Percentiles rank a stretch among this genome's conserved stretches.
These are phyloP conservation scores for Halichoerus grypus DNA, from an alignment of 2,113 vertebrate species.

Conservation along the genomic window DNA sequence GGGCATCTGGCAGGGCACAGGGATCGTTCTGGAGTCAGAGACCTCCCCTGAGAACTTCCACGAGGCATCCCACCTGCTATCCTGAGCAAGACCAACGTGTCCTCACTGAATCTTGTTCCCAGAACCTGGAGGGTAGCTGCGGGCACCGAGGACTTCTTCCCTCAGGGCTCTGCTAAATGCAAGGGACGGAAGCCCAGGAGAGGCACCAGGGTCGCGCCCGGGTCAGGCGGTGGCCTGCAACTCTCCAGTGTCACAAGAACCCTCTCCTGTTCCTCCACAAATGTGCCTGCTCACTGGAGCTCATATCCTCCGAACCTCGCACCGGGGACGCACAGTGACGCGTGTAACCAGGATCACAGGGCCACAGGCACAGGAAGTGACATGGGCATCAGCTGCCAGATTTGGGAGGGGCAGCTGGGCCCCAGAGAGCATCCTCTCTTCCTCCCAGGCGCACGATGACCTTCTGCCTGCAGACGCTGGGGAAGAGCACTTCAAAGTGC, in stretches of 20 bases:
- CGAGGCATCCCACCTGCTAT: not conserved
- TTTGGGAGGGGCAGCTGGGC: not conserved
- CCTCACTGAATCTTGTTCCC: not conserved
- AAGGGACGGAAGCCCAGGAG: not conserved
- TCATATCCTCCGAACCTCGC: not conserved
- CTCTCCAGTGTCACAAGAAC: not conserved
- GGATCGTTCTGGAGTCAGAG: not conserved
- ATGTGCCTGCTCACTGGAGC: not conserved
- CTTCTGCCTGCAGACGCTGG: not conserved
- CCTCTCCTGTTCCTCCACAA: not conserved
- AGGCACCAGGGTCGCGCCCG: not conserved
- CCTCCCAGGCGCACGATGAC: not conserved
- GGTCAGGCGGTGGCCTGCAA: too few relatives aligned
- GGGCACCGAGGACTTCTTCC: not conserved
- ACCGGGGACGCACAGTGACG: not conserved
- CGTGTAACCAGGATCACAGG: not conserved
- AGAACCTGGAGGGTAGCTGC: not conserved
- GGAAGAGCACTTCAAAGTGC: not conserved
- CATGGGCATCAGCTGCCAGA: not conserved
- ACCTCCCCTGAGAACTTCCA: not conserved
- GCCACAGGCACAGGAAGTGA: not conserved
- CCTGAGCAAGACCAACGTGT: not conserved
- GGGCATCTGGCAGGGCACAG: not conserved
- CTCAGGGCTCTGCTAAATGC: not conserved
- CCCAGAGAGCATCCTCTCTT: not conserved